These are phyloP conservation scores for Menura novaehollandiae DNA, from an alignment of 2,113 vertebrate genomes.

Conservation along the genomic window DNA sequence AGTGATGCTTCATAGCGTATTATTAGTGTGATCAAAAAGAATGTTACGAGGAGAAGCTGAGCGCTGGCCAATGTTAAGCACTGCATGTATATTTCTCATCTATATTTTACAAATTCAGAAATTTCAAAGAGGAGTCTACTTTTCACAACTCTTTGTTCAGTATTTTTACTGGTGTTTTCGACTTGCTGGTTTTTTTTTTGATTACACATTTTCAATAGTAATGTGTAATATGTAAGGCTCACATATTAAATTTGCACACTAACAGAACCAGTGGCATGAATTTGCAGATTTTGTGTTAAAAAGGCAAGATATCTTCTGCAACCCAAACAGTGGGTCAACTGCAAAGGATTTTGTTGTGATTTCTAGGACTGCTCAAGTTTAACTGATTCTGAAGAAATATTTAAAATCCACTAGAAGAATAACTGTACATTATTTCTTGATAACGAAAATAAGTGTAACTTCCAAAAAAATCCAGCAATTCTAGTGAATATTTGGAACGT, in stretches of 20 bases:
- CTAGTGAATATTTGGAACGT: not conserved
- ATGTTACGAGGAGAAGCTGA: conserved; percentile 41
- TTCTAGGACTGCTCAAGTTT: not conserved
- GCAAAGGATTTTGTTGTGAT: not conserved
- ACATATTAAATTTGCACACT: not conserved
- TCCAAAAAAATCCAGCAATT: not conserved
- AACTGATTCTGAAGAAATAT: not conserved
- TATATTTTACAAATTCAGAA: conserved; percentile 13
- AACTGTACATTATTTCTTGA: not conserved
- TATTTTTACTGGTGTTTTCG: not conserved
- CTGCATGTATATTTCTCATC: not conserved
- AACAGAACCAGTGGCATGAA: not conserved
- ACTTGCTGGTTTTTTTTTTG: not conserved
- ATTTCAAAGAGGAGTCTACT: not conserved
- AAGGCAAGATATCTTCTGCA: not conserved
- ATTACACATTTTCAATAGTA: not conserved
- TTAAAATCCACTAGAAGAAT: not conserved
- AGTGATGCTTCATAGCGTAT: conserved; percentile 61
- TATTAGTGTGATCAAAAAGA: conserved; percentile 71
- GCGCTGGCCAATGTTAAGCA: not conserved
- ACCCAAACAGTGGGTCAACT: not conserved
- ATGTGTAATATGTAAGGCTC: not conserved
- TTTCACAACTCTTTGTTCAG: not conserved
- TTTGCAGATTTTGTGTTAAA: not conserved
- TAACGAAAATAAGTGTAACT: not conserved